Conservation (phyloP, 2,888 invertebrate genomes). For the Polyploca ridens region DNA sequence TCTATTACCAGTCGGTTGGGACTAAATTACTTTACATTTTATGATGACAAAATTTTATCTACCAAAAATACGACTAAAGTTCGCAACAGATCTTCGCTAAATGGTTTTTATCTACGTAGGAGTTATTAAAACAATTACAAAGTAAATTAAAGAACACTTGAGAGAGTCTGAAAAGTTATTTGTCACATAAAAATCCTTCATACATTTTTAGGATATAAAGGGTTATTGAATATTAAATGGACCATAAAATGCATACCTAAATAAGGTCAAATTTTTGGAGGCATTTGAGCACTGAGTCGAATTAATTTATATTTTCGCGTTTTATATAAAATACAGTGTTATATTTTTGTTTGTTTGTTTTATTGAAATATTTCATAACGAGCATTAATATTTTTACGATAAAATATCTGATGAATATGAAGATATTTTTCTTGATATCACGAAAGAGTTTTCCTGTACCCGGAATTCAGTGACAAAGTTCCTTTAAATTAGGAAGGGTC, state of each 20-base stretch:
- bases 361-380: too few species aligned
- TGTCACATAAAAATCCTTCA: too few species aligned
- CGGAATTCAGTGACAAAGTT: neutral
- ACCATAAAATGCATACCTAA: too few species aligned
- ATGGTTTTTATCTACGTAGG: slow-evolving; percentile 22
- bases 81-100: slow-evolving; percentile 27
- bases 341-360: too few species aligned
- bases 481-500: neutral
- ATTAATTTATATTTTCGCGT: too few species aligned
- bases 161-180: slow-evolving; percentile 14
- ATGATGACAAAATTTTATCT: slow-evolving; percentile 36
- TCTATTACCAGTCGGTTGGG: slow-evolving; percentile 32
- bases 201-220: too few species aligned
- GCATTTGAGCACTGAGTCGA: too few species aligned
- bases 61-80: slow-evolving; percentile 33
- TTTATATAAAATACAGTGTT: too few species aligned
- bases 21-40: slow-evolving; percentile 30
- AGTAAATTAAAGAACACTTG: slow-evolving; percentile 22
- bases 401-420: neutral
- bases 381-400: neutral
- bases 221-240: too few species aligned
- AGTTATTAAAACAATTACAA: slow-evolving; percentile 27
- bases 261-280: too few species aligned
- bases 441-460: neutral
- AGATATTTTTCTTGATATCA: neutral